phyloP scores from a whole-genome alignment of 1,140 invertebrate genomes.

The Galleria mellonella region DNA sequence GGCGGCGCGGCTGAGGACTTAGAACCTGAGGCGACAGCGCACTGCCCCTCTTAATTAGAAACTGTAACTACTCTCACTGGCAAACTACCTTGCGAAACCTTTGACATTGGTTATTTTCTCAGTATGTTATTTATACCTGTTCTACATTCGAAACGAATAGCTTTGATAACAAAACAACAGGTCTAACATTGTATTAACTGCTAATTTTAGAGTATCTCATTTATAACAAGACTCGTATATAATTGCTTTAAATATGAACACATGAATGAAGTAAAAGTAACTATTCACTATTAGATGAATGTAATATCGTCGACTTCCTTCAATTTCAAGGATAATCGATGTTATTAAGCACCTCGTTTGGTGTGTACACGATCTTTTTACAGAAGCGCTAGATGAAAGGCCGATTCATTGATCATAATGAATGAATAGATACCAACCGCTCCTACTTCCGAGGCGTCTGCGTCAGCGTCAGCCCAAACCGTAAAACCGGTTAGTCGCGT shows the following conservation, averaged over 20 bases:
- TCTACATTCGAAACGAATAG: too few species aligned
- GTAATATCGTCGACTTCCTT: slow-evolving; percentile 19
- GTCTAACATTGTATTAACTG: too few species aligned
- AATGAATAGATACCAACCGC: slow-evolving; percentile 38
- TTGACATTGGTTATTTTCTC: slow-evolving; percentile 8
- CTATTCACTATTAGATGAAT: not conserved
- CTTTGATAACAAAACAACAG: too few species aligned
- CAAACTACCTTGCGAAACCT: slow-evolving; percentile 36
- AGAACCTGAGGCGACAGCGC: slow-evolving; percentile 34
- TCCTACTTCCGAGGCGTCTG: slow-evolving; percentile 46
- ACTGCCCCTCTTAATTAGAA: slow-evolving; percentile 44
- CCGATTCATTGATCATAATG: slow-evolving; percentile 68
- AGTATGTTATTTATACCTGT: too few species aligned
- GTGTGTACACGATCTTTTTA: slow-evolving; percentile 14
- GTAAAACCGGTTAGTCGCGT: slow-evolving; percentile 50
- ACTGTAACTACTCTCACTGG: slow-evolving; percentile 33
- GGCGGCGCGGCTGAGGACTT: slow-evolving; percentile 19
- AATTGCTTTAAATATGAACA: too few species aligned
- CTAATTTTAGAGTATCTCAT: too few species aligned
- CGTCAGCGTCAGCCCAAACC: slow-evolving; percentile 26
- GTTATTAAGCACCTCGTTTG: slow-evolving; percentile 24
- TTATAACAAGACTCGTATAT: too few species aligned
- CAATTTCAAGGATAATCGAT: slow-evolving; percentile 29
- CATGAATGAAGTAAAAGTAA: too few species aligned
- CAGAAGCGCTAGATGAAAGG: slow-evolving; percentile 37